Base-by-base conservation (phyloP, 2,797 vertebrate species). In the Nannoperca obscura region DNA sequence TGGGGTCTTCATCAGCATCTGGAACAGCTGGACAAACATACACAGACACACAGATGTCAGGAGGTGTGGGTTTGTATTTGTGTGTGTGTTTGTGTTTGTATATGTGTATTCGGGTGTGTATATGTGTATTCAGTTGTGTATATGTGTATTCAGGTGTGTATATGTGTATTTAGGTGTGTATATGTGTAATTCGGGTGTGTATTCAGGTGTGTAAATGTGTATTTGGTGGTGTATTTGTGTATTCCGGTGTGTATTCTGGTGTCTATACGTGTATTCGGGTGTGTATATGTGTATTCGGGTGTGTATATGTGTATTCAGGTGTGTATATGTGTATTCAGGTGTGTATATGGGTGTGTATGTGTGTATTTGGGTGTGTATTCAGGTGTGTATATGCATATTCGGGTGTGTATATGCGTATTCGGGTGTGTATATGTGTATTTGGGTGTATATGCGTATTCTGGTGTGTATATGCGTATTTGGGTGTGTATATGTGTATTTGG, bases 1-100 rank as follows among this genome's bases (percentile, higher is more conserved):
- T 96, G 47, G 97, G 96, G 86, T 99, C 97, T 94, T 99, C 98
- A 91, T 96, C 96, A 52, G 95, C 94, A 74, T 98, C 97, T 87
- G 97, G 96, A 78, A 95, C 96, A 85, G 96, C 98, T 99, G 92
- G 72, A 86, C 47, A 85, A 27, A 78, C 63, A 60, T 36, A 55
- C 54, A 72, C 32, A 61, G 7, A 76, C 2, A 78, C 40, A 50
- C 40, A 55, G 50, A 4, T 10, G 15, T 67, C 22, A 57, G 22
- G 7, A 52, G 13, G 17, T 7, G 13, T 15, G 0, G 2, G 19
- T 54, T 15, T 71, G 52, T 95, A 99, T 97, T 20, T 46, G 17
- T 60, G 27, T 61, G 32, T 47, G 3, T 54, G 5, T 59, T 40
- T 95, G 98, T 97, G 9, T 46, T 13, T 46, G 44, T 46, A 46